Base-by-base conservation (phyloP, 2,113 vertebrate genomes). In the Lichenostomus cassidix region DNA sequence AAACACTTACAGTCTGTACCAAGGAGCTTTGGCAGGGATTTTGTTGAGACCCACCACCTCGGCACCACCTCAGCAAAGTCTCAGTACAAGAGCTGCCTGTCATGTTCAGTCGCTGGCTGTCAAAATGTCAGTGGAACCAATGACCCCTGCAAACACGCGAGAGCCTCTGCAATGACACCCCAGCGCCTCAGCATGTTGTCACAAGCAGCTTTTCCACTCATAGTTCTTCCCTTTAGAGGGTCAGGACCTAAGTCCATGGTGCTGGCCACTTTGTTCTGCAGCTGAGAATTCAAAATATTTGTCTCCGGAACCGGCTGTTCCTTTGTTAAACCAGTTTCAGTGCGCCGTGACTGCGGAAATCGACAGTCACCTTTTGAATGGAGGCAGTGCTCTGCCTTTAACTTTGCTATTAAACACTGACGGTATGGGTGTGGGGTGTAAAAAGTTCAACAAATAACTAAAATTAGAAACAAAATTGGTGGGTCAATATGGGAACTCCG, bases 401-500 rank as follows among this genome's bases (percentile, higher is more conserved):
- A 91, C 75, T 87, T 90, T 83, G 37, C 85, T 73, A 69, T 86
- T 92, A 94, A 94, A 92, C 46, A 52, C 23, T 53, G 27, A 35
- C 62, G 94, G 85, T 67, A 74, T 23, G 85, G 80, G 56, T 64
- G 67, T n/a, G 47, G 71, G 20, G 20, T 71, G 70, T 77, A 64
- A 77, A 92, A 89, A 60, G 37, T 62, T 70, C 7, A 60, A 81
- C 25, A 82, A 67, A 88, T 22, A 56, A 60, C 62, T 84, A 68
- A 68, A 75, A 74, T 44, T 33, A 47, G 46, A 76, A 80, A 31
- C 11, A 31, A 78, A 89, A 70, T 23, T n/a, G 29, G 5, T 3
- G 5, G 35, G 31, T 50, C 80, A 55, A 59, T 69, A 33, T 11
- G 33, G 86, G 90, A 93, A 33, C 15, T 56, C 50, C 3, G 0